Conservation (phyloP, 2,113 vertebrate genomes). For the Sturnus vulgaris region DNA sequence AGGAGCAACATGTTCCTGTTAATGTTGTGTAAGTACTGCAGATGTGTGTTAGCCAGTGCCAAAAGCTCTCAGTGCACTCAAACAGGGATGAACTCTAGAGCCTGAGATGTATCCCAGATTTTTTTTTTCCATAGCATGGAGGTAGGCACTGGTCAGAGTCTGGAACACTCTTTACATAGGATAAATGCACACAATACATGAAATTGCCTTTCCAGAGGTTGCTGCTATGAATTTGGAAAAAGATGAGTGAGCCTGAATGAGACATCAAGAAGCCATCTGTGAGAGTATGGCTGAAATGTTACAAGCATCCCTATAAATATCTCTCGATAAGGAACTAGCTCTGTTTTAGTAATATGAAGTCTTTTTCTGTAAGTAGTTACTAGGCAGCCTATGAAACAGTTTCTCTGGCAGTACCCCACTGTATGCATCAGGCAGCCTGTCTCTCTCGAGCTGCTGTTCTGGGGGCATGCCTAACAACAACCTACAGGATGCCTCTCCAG, state of each 20-base stretch:
- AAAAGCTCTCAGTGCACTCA: neutral
- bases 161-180: neutral
- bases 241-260: neutral
- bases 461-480: neutral
- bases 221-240: neutral
- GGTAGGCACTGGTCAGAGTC: neutral
- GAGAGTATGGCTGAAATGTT: neutral
- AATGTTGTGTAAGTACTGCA: neutral
- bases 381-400: constrained; percentile 4
- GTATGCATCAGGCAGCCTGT: neutral
- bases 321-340: neutral
- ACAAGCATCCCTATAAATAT: neutral
- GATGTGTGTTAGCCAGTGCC: neutral
- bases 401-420: neutral
- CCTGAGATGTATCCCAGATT: neutral
- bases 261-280: neutral
- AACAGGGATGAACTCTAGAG: neutral
- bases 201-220: neutral
- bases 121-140: neutral
- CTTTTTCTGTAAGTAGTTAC: constrained; percentile 5
- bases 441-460: neutral
- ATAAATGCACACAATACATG: neutral
- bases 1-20: neutral
- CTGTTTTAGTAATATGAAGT: neutral
- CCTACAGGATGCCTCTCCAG: neutral